Percentiles rank a stretch among this genome's conserved stretches.
phyloP scores from a whole-genome alignment of 2,113 vertebrate species.

The human (Homo sapiens) region GRCh38 chr5:22141001-22141500 shows the following conservation, averaged over 20 bases:
- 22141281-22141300: not conserved
- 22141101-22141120: not conserved
- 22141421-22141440: not conserved
- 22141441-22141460: not conserved
- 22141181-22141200: not conserved
- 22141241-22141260: not conserved
- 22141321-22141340: not conserved
- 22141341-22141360: not conserved
- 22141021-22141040: not conserved
- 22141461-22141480: not conserved
- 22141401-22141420: not conserved
- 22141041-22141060: not conserved
- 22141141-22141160: not conserved
- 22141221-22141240: not conserved
- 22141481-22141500: not conserved
- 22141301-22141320: not conserved
- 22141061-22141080: not conserved
- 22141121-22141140: not conserved
- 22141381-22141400: not conserved
- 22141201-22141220: not conserved
- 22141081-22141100: not conserved
- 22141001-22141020: rapidly evolving
- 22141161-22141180: not conserved
- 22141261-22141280: not conserved
- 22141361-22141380: rapidly evolving